A percentile compares a stretch with the other conserved stretches of the same genome.
Conservation (phyloP, 2,888 invertebrate species). For the Troides aeacus region DNA sequence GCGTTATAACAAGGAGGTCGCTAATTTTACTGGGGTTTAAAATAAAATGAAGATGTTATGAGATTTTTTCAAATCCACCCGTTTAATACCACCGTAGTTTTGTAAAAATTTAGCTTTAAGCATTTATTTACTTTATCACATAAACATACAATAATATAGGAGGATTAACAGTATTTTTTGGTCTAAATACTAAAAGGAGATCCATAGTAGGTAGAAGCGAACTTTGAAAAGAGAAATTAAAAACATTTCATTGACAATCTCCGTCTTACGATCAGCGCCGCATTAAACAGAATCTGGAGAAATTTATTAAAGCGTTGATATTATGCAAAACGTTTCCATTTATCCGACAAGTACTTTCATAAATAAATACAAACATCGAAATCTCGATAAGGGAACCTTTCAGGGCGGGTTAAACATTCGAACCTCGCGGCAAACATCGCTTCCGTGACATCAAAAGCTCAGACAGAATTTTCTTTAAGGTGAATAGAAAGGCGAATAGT, state of each 20-base stretch:
- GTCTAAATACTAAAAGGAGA: not conserved
- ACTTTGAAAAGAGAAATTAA: slow-evolving; percentile 2
- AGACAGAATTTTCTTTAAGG: slow-evolving; percentile 38
- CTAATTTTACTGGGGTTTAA: no score
- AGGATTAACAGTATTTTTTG: not conserved
- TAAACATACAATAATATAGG: no score
- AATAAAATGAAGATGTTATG: no score
- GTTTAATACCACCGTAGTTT: no score
- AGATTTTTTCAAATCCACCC: no score
- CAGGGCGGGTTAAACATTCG: slow-evolving; percentile 42
- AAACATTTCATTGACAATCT: slow-evolving; percentile 15
- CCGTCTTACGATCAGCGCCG: not conserved
- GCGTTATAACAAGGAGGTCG: no score
- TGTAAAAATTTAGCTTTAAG: no score
- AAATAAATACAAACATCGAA: slow-evolving; percentile 40
- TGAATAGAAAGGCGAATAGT: slow-evolving; percentile 44
- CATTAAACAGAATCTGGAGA: not conserved
- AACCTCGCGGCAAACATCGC: slow-evolving; percentile 41
- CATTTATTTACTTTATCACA: no score
- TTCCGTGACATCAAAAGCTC: slow-evolving; percentile 39
- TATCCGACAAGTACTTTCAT: slow-evolving; percentile 33
- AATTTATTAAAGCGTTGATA: slow-evolving; percentile 19
- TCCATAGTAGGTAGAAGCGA: not conserved
- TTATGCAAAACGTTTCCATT: slow-evolving; percentile 30
- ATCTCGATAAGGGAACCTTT: slow-evolving; percentile 41